These are phyloP conservation scores for Loriculus beryllinus DNA, from an alignment of 2,797 vertebrate genomes.

Conservation along the genomic window DNA sequence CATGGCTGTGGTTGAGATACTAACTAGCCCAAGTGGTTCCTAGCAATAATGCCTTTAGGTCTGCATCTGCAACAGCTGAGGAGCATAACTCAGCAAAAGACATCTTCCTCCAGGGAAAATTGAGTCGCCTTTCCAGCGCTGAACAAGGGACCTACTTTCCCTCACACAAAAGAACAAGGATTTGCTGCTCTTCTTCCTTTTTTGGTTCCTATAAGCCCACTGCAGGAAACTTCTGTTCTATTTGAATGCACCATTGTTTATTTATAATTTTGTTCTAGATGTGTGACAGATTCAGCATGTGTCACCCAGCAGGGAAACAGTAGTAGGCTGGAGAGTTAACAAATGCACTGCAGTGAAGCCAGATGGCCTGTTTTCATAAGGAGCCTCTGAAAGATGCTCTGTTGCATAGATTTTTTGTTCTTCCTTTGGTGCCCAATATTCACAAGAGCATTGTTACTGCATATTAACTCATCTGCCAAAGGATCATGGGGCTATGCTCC, in stretches of 20 bases:
- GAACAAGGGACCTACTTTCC: background rate
- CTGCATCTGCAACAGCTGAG: background rate
- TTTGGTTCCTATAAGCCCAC: background rate
- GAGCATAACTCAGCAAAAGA: background rate
- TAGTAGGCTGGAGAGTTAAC: conserved; percentile 26
- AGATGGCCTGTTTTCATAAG: conserved; percentile 43
- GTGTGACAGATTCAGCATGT: conserved; percentile 50
- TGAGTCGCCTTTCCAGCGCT: rapidly evolving
- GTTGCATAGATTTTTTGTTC: background rate
- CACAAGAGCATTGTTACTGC: background rate
- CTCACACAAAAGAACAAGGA: background rate
- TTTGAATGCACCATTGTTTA: conserved; percentile 51
- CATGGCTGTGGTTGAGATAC: background rate
- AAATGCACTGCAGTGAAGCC: conserved; percentile 29
- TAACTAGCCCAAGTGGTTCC: background rate
- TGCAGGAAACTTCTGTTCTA: background rate
- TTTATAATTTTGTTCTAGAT: conserved; percentile 61
- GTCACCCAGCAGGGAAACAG: conserved; percentile 47
- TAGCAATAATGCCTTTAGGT: background rate
- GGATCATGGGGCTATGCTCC: background rate
- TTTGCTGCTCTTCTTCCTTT: background rate
- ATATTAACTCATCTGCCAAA: background rate
- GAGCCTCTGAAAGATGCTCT: conserved; percentile 37
- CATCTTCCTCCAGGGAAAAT: background rate
- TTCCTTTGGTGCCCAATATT: conserved; percentile 3